Conservation (phyloP, 2,797 vertebrate genomes). For the Dendrocincla fuliginosa region DNA sequence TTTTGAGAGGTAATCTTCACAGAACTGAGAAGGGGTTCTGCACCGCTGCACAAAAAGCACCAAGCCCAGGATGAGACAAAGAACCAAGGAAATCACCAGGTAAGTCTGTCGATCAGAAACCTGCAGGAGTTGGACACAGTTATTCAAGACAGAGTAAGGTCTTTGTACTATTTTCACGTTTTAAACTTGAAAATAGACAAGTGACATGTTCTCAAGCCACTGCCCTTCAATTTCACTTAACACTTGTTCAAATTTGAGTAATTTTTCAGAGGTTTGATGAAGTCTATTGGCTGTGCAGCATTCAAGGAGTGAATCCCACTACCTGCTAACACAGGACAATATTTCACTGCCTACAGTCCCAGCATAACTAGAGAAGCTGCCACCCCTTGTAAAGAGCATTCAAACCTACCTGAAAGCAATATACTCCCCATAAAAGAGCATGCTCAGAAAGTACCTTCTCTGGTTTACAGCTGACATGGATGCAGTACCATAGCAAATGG, state of each 20-base stretch:
- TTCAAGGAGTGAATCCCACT: not conserved
- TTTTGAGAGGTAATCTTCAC: slow-evolving; percentile 73
- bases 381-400: not conserved
- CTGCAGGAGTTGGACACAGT: slow-evolving; percentile 68
- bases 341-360: not conserved
- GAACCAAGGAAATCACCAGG: slow-evolving; percentile 88
- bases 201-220: not conserved
- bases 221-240: not conserved
- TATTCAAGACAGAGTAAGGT: not conserved
- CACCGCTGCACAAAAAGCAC: slow-evolving; percentile 92
- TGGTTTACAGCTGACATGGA: not conserved
- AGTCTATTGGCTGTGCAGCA: not conserved
- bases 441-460: not conserved
- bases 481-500: not conserved
- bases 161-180: rapidly evolving
- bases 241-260: not conserved
- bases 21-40: slow-evolving; percentile 77
- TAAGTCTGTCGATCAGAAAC: slow-evolving; percentile 94
- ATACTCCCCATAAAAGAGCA: not conserved
- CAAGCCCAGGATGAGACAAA: slow-evolving; percentile 88
- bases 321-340: not conserved
- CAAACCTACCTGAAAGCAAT: not conserved
- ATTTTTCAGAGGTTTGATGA: not conserved
- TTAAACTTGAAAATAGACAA: not conserved
- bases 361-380: not conserved